Conservation (phyloP, 2,113 vertebrate genomes). For the Polypterus bichir region DNA sequence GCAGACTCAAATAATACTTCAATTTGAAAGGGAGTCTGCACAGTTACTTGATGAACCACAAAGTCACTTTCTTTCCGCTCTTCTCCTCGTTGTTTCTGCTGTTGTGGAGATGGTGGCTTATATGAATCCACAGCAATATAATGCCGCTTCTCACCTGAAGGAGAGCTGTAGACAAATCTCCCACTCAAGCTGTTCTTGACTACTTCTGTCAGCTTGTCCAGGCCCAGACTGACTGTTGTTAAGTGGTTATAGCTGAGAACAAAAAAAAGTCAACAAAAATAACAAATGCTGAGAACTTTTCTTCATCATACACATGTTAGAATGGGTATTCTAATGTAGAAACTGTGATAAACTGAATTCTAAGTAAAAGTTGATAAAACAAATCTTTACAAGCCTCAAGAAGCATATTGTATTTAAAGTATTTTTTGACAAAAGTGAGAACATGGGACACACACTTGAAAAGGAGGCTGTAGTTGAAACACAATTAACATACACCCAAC, state of each 20-base stretch:
- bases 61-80: conserved; percentile 50
- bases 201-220: conserved; percentile 71
- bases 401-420: too few relatives aligned
- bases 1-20: conserved; percentile 80
- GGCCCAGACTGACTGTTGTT: conserved; percentile 55
- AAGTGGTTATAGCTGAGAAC: conserved; percentile 70
- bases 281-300: neutral
- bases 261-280: conserved; percentile 8
- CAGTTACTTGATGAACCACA: conserved; percentile 79
- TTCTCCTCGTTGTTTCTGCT: conserved; percentile 40
- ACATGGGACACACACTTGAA: too few relatives aligned
- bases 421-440: too few relatives aligned
- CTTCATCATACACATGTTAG: too few relatives aligned
- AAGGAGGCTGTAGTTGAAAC: too few relatives aligned
- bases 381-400: too few relatives aligned
- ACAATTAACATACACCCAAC: too few relatives aligned
- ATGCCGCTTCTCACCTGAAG: conserved; percentile 50
- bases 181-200: conserved; percentile 66
- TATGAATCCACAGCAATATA: conserved; percentile 57
- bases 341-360: too few relatives aligned
- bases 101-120: conserved; percentile 41
- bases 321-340: too few relatives aligned
- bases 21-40: conserved; percentile 59
- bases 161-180: conserved; percentile 56
- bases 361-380: too few relatives aligned